A percentile compares a stretch with the other conserved stretches of the same genome.
Evolutionary conservation across 1,140 invertebrate genomes (phyloP).

Genomic region (Hyposmocoma kahamanoa): DNA sequence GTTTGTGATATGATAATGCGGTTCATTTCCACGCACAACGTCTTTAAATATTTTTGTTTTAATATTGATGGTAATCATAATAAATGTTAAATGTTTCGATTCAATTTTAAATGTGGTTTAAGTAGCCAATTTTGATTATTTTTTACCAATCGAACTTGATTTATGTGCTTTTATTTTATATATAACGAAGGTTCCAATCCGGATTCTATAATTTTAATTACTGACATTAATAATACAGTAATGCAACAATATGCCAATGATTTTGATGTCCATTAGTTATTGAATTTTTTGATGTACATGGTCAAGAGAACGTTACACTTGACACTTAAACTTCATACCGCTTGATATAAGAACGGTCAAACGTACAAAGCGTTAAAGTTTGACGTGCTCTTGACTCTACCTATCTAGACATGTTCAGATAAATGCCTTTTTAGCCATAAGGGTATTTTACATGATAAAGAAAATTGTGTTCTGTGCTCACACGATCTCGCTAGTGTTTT

Average conservation of each 20-base stretch:
- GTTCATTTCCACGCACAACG: slow-evolving; percentile 47
- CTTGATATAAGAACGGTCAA: no score
- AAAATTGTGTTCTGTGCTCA: slow-evolving; percentile 70
- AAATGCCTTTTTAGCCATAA: slow-evolving; percentile 60
- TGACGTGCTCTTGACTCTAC: no score
- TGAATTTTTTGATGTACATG: slow-evolving; percentile 33
- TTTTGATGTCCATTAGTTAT: slow-evolving; percentile 13
- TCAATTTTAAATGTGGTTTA: no score
- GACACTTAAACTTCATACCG: no score
- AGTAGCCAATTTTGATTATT: no score
- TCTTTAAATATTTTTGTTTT: no score
- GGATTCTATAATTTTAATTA: neutral
- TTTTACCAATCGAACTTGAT: no score
- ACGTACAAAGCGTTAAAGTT: no score
- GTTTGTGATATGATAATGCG: slow-evolving; percentile 51
- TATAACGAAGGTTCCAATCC: neutral
- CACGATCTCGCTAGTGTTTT: slow-evolving; percentile 70
- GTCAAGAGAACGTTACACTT: no score
- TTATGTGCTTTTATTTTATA: no score
- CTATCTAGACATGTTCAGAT: slow-evolving; percentile 46
- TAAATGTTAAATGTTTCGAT: no score
- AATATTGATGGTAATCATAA: no score
- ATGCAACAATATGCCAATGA: slow-evolving; percentile 20
- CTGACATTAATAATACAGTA: neutral
- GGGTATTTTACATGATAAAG: slow-evolving; percentile 29